Evolutionary conservation across 2,888 invertebrate genomes (phyloP), one percentile per base, ranked within the genome.

Genomic region (Ichneumoninae sp.): DNA sequence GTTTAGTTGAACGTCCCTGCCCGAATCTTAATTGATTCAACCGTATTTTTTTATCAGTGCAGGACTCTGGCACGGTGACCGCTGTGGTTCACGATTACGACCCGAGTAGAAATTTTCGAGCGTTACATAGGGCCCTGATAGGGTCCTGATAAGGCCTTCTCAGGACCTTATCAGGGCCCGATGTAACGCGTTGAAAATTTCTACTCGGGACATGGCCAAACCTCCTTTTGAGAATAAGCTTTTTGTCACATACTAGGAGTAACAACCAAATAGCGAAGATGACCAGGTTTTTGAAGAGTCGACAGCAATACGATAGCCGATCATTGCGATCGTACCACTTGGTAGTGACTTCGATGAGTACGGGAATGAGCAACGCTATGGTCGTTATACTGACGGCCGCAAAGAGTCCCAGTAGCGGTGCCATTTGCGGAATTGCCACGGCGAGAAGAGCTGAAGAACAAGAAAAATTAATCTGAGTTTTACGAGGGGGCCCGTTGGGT

Each of bases 381-480:
- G 95, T 94, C 19, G 95, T 95, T 87, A 95, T 94, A 60, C 95
- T 94, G 0, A 95, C 88, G 19, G 95, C 95, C 19, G 95, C 95
- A 3, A 96, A 94, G 44, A 96, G 91, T 1, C 95, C 95, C 77
- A 96, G 95, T 84, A 95, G 94, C 7, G 95, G 94, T 26, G 94
- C 94, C 88, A 96, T 92, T 88, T 95, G 94, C 1, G 95, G 95
- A 66, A 96, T 93, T 7, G 94, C 91, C 57, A 94, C 94, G 6
- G 95, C 95, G 87, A 95, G 85, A 1, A 93, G 85, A 88, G 95
- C 95, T 95, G 57, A 1, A 73, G 65, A 50, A 65, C 36, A 30
- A 52, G 7, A 36, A 65, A 47, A 22, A 26, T 57, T 13, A 22
- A 13, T 26, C 4, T 10, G 26, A 19, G 57, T 22, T 22, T 26